A percentile compares a stretch with the other conserved stretches of the same genome.
These are phyloP conservation scores for Adelges cooleyi DNA, from an alignment of 1,140 invertebrate species.

Conservation along the genomic window DNA sequence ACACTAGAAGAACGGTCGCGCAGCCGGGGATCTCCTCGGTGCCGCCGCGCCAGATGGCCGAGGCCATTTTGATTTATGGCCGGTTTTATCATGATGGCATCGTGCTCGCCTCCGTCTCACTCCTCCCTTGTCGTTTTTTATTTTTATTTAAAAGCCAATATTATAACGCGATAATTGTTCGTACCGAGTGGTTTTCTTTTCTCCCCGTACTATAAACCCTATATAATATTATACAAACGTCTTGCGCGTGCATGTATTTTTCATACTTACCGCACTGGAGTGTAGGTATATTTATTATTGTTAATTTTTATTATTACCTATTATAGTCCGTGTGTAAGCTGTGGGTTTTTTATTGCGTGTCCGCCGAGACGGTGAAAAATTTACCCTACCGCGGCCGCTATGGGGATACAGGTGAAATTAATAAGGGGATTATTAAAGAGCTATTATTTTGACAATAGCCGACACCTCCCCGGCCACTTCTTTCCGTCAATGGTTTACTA, in stretches of 20 bases:
- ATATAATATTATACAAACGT: not conserved
- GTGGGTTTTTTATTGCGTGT: constrained; percentile 20
- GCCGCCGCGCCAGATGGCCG: constrained; percentile 19
- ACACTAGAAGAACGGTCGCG: not conserved
- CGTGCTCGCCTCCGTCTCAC: not conserved
- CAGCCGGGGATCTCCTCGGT: constrained; percentile 7
- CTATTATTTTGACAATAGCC: constrained; percentile 1
- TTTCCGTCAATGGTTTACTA: not conserved
- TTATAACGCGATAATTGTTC: not conserved
- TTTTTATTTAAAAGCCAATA: constrained; percentile 13
- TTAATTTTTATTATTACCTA: too few relatives aligned
- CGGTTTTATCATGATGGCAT: constrained; percentile 23
- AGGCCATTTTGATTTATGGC: constrained; percentile 26
- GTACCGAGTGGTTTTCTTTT: too few relatives aligned
- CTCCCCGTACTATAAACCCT: not conserved
- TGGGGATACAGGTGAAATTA: not conserved
- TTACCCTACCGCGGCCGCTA: not conserved
- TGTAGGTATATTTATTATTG: too few relatives aligned
- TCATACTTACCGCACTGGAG: too few relatives aligned
- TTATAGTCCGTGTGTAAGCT: not conserved
- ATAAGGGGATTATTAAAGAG: constrained; percentile 6
- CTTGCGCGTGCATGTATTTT: too few relatives aligned
- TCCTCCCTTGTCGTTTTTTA: not conserved
- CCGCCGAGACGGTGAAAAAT: not conserved
- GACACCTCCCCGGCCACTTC: too few relatives aligned